Evolutionary conservation across 1,140 invertebrate species (phyloP), one percentile per base, ranked within the genome.

Genomic region (Adoxophyes honmai): DNA sequence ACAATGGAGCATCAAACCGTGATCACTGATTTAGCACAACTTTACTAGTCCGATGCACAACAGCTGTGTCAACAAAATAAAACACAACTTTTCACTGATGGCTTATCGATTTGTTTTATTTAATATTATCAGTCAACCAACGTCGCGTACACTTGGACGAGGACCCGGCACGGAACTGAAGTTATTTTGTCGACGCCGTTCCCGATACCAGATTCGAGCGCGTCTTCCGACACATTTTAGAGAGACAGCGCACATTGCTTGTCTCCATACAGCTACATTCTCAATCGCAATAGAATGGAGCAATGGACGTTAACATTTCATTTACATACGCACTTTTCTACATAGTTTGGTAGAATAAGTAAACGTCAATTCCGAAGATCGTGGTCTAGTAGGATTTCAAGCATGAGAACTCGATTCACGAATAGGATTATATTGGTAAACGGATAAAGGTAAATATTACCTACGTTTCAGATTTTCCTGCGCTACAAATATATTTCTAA

Each of bases 381-480:
- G 60, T 69, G 61, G 66, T 70, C 63, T 69, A 68, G 59, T 61
- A 66, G 68, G 71, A 74, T 75, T 79, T 77, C 70, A 81, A 73
- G 73, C 73, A 76, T 71, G 76, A 81, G 79, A 84, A 81, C 75
- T 81, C 64, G 67, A 81, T 81, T 75, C 68, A 76, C 71, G 72
- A 80, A 80, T 81, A 66, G 76, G 71, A 81, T 84, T 84, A 73
- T 76, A 76, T 70, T 67, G 73, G 71, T 77, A 70, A 75, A 66
- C 71, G 72, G 68, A 57, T 66, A 63, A 51, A 55, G 60, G 59
- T 48, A 55, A 51, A 56, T 64, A 38, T 66, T 66, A 66, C n/a
- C n/a, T 54, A 44, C 10, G n/a, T 48, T 33, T 11, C 42, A 28
- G 16, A 15, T 28, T 48, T 28, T 28, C 7, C 18, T 21, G 21